These are phyloP conservation scores for Cryptocephalus moraei DNA, from an alignment of 2,888 invertebrate species.

Conservation along the genomic window DNA sequence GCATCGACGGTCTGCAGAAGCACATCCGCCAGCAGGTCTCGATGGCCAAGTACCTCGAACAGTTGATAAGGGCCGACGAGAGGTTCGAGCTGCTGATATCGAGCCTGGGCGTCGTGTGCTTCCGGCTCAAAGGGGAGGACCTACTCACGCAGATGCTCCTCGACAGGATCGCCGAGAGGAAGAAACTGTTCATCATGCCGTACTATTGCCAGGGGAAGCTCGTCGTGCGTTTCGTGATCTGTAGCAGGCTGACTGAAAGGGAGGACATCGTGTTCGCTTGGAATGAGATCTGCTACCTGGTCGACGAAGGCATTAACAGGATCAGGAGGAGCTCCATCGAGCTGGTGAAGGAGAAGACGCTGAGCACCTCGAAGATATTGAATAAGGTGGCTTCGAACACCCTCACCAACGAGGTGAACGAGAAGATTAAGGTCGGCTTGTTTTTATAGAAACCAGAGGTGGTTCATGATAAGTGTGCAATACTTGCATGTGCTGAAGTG, in stretches of 20 bases:
- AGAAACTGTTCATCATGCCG: constrained; percentile 73
- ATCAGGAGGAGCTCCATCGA: neutral
- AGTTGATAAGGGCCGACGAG: constrained; percentile 55
- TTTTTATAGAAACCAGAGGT: too few relatives aligned
- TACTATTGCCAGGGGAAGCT: constrained; percentile 57
- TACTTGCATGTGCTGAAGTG: too few relatives aligned
- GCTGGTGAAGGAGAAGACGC: neutral
- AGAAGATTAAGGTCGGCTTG: constrained; percentile 11
- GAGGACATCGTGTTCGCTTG: constrained; percentile 67
- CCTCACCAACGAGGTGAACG: constrained; percentile 8
- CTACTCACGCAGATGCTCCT: constrained; percentile 56
- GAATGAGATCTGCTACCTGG: constrained; percentile 27
- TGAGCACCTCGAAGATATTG: constrained; percentile 3
- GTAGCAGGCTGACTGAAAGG: constrained; percentile 58
- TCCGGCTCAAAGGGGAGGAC: constrained; percentile 65
- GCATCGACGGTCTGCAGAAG: constrained; percentile 66
- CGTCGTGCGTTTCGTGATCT: constrained; percentile 73
- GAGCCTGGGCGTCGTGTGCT: constrained; percentile 66
- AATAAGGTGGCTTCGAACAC: constrained; percentile 4
- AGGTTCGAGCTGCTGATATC: constrained; percentile 63
- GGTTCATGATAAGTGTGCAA: too few relatives aligned
- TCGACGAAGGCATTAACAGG: constrained; percentile 1
- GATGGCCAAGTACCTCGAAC: constrained; percentile 70
- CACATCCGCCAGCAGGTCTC: constrained; percentile 65
- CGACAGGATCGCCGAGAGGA: constrained; percentile 61